Evolutionary conservation across 2,797 vertebrate genomes (phyloP).

Genomic region (Microctenopoma lineatum): DNA sequence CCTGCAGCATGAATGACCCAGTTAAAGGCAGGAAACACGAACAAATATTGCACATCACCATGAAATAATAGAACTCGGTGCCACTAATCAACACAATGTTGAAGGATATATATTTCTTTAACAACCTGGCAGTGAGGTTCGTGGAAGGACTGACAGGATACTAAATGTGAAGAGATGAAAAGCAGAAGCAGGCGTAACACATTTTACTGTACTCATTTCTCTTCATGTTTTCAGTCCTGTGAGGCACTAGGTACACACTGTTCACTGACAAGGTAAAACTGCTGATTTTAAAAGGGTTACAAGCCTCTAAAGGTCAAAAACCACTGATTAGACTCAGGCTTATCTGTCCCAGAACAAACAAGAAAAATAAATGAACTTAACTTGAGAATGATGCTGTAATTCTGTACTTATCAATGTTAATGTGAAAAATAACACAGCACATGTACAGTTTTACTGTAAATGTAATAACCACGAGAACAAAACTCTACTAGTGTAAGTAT

Average conservation of each 20-base stretch:
- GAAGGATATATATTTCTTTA: not conserved
- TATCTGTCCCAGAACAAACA: not conserved
- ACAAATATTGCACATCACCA: not conserved
- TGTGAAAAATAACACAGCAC: no score
- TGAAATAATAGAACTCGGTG: not conserved
- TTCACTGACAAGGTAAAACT: not conserved
- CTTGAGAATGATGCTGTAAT: not conserved
- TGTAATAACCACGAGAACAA: no score
- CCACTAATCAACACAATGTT: not conserved
- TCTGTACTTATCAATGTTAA: not conserved
- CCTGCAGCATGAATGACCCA: not conserved
- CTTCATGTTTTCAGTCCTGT: not conserved
- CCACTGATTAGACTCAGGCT: not conserved
- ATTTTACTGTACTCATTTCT: not conserved
- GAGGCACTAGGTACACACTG: not conserved
- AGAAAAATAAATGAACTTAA: not conserved
- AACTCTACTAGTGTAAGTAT: no score
- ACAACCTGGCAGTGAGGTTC: not conserved
- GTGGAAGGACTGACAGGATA: not conserved
- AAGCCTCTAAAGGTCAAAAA: not conserved
- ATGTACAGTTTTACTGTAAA: no score
- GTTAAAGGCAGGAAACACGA: not conserved
- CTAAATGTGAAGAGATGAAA: not conserved
- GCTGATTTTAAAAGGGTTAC: not conserved
- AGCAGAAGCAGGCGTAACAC: not conserved